phyloP scores from a whole-genome alignment of 2,113 vertebrate genomes.

The Zosterops borbonicus region DNA sequence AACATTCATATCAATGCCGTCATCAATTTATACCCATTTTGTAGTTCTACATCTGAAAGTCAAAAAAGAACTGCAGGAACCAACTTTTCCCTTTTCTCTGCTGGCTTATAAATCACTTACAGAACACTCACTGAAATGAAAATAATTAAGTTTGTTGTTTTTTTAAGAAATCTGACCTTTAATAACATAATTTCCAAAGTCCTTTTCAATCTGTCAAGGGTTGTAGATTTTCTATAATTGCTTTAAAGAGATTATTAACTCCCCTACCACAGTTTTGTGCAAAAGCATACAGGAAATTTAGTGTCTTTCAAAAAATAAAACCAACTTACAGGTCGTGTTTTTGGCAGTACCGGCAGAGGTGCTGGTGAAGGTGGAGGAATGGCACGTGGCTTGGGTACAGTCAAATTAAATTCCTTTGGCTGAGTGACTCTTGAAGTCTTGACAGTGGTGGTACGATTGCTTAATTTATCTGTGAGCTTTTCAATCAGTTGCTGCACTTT shows the following conservation, averaged over 20 bases:
- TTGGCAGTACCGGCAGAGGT: slow-evolving; percentile 64
- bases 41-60: background rate
- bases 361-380: slow-evolving; percentile 75
- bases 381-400: slow-evolving; percentile 74
- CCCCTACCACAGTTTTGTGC: background rate
- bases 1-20: background rate
- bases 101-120: background rate
- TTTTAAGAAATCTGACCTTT: background rate
- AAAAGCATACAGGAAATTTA: background rate
- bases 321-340: slow-evolving; percentile 79
- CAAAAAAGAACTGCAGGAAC: background rate
- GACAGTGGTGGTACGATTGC: background rate
- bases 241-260: background rate
- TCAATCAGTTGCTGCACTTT: slow-evolving; percentile 77
- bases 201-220: background rate
- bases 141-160: background rate
- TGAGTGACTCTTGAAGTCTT: slow-evolving; percentile 76
- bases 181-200: background rate
- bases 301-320: background rate
- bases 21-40: background rate
- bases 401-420: slow-evolving; percentile 84
- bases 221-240: background rate
- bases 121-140: background rate
- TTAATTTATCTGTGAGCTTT: slow-evolving; percentile 67
- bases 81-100: background rate